Evolutionary conservation across 1,140 invertebrate genomes (phyloP).

Genomic region (Micrasema longulum): DNA sequence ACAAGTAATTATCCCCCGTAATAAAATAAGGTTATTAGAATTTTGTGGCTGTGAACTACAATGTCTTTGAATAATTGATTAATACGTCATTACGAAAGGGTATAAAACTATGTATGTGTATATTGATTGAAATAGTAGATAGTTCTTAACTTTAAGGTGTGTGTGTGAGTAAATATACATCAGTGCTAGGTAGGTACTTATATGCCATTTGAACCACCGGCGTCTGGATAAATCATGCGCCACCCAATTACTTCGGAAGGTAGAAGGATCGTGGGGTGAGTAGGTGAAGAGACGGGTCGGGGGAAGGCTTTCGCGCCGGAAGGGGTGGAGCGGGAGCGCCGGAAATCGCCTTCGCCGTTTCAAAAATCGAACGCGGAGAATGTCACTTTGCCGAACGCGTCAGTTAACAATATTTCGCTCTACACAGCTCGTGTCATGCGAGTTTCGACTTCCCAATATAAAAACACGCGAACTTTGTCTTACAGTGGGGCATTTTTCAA

Average conservation of each 20-base stretch:
- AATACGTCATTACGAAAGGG: no score
- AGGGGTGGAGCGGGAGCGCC: constrained; percentile 17
- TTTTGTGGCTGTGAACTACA: no score
- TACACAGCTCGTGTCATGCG: not conserved
- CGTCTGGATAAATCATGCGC: constrained; percentile 48
- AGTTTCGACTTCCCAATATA: not conserved
- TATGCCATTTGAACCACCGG: constrained; percentile 31
- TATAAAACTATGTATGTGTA: no score
- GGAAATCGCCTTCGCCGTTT: constrained; percentile 40
- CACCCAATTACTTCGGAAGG: constrained; percentile 44
- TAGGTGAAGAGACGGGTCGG: not conserved
- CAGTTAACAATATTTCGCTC: constrained; percentile 22
- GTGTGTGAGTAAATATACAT: no score
- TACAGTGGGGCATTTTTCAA: not conserved
- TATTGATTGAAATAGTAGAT: no score
- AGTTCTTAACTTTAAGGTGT: no score
- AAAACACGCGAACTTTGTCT: not conserved
- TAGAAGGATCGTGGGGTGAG: not conserved
- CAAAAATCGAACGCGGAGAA: constrained; percentile 38
- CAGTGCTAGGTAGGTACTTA: not conserved
- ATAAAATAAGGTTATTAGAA: no score
- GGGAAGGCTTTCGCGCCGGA: constrained; percentile 29
- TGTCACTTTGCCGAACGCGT: constrained; percentile 27
- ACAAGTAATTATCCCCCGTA: no score
- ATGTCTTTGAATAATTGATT: no score